phyloP scores from a whole-genome alignment of 2,797 vertebrate species.

The Brotula barbata region DNA sequence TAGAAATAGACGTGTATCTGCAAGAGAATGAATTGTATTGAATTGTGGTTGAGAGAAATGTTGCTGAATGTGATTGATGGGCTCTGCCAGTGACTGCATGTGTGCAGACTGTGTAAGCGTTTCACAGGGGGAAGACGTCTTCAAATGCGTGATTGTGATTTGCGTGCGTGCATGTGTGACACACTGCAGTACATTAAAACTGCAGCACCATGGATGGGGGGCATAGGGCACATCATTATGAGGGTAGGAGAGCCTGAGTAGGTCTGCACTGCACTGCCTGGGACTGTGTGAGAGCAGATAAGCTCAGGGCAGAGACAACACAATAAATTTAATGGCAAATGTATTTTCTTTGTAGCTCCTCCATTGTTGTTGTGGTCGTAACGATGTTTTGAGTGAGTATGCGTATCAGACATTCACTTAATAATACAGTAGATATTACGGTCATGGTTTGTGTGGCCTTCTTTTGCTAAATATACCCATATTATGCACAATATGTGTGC shows the following conservation, averaged over 20 bases:
- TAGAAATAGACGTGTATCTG: constrained; percentile 84
- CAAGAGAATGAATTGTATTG: constrained; percentile 77
- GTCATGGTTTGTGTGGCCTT: constrained; percentile 33
- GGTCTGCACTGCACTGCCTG: constrained; percentile 51
- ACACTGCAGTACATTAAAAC: constrained; percentile 70
- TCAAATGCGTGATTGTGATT: neutral
- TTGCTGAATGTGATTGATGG: constrained; percentile 54
- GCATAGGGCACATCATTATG: constrained; percentile 69
- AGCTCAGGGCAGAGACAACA: constrained; percentile 59
- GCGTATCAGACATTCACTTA: constrained; percentile 49
- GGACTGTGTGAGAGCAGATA: constrained; percentile 65
- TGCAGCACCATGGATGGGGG: constrained; percentile 60
- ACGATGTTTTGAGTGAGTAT: constrained; percentile 40
- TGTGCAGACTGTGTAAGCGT: constrained; percentile 14
- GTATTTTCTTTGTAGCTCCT: constrained; percentile 49
- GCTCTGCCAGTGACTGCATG: constrained; percentile 43
- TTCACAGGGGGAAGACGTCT: no score
- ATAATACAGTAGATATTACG: constrained; percentile 14
- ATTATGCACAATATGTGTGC: constrained; percentile 13
- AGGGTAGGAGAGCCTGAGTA: constrained; percentile 52
- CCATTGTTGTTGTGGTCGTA: constrained; percentile 44
- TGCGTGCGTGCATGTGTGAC: constrained; percentile 28
- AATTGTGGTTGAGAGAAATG: constrained; percentile 71
- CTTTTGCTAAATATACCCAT: constrained; percentile 28
- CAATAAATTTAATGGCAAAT: constrained; percentile 58